These are phyloP conservation scores for Sterrhoptilus dennistouni DNA, from an alignment of 2,113 vertebrate species.

Conservation along the genomic window DNA sequence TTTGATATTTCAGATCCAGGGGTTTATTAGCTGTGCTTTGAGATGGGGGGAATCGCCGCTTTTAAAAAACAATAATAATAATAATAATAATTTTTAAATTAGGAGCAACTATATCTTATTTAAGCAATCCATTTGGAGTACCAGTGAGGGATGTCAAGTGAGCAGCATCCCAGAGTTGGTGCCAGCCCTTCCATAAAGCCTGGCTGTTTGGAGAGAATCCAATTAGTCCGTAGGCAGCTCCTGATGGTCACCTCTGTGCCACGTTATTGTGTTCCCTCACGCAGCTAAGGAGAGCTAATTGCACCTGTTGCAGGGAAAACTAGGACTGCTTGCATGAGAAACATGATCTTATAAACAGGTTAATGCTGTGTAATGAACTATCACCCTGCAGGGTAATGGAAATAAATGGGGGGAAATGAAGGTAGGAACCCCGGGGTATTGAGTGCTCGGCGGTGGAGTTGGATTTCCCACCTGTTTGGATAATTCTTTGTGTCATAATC, in stretches of 20 bases:
- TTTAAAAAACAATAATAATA: neutral
- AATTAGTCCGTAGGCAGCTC: slow-evolving; percentile 27
- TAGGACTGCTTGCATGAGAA: slow-evolving; percentile 36
- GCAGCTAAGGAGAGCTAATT: slow-evolving; percentile 41
- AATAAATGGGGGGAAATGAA: slow-evolving; percentile 34
- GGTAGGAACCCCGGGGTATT: slow-evolving; percentile 12
- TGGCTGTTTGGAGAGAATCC: neutral
- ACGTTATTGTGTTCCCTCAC: neutral
- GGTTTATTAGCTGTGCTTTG: neutral
- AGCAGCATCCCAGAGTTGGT: neutral
- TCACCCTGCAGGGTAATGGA: slow-evolving; percentile 40
- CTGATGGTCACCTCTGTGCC: slow-evolving; percentile 19
- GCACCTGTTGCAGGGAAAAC: slow-evolving; percentile 25
- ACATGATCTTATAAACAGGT: slow-evolving; percentile 44
- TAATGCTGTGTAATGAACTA: slow-evolving; percentile 64
- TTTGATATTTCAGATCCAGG: neutral
- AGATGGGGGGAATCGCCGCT: neutral
- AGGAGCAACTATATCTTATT: neutral
- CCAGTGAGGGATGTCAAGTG: neutral
- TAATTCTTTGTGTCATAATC: neutral
- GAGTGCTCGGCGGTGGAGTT: neutral
- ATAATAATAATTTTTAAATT: neutral
- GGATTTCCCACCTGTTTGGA: slow-evolving; percentile 4
- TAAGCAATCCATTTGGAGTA: neutral
- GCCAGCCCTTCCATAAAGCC: neutral